Base-by-base conservation (phyloP, 2,113 vertebrate genomes). In the Antigone vipio region DNA sequence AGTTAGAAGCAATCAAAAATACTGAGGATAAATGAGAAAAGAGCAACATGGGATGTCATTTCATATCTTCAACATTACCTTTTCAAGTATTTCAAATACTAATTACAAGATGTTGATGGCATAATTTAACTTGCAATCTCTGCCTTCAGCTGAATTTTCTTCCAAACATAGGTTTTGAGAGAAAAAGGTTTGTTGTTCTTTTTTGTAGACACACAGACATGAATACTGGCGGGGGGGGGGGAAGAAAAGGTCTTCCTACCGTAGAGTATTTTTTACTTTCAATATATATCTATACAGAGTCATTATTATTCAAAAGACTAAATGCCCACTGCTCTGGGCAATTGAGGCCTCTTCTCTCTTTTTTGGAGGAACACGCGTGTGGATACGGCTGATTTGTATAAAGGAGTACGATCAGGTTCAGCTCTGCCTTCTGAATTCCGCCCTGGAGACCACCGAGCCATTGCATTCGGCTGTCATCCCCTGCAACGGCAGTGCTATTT, bases 311-410 rank as follows among this genome's bases (percentile, higher is more conserved):
- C 21, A 85, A 72, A 86, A 20, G 14, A 79, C 75, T 67, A 60
- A 78, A 15, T 9, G 11, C 4, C 9, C 18, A 19, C 27, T 85
- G 12, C 40, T 66, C 21, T 79, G 11, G 27, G 69, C 45, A 55
- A 1, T 1, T 3, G 45, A 15, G 15, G 15, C 42, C 23, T 53
- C 42, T 19, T 12, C 12, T 45, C 38, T 52, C 40, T 45, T 68
- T 85, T 42, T 42, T 5, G 3, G 29, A 82, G 12, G 20, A 73
- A 4, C 4, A 12, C 5, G 2, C 0, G 0, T 47, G 11, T 55
- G 44, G 29, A 18, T 82, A n/a, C 20, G 75, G 45, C 12, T 60
- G 26, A 42, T 6, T 62, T 73, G 22, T 68, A 38, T 8, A 59
- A 47, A 9, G 34, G 3, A 69, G 5, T 8, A 53, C 40, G 72